These are phyloP conservation scores for Drosophila kuntzei DNA, from an alignment of 2,888 invertebrate genomes.

Conservation along the genomic window DNA sequence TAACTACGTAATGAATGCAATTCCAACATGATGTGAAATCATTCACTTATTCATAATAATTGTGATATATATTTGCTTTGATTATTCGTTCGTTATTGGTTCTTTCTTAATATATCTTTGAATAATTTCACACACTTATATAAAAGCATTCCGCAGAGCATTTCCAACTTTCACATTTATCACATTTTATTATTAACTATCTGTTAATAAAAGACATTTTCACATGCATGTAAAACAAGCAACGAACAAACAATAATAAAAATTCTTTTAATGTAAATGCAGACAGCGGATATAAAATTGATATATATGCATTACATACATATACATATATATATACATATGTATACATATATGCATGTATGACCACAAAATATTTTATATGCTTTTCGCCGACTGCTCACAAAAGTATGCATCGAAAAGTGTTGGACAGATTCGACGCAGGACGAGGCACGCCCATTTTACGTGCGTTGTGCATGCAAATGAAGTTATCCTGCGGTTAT, in stretches of 20 bases:
- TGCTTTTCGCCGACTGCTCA: slow-evolving; percentile 38
- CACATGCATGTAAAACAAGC: slow-evolving; percentile 54
- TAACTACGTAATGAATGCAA: neutral
- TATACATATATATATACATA: slow-evolving; percentile 23
- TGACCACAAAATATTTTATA: slow-evolving; percentile 34
- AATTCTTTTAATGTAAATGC: slow-evolving; percentile 67
- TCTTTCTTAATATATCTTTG: neutral
- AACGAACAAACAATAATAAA: slow-evolving; percentile 55
- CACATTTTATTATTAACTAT: slow-evolving; percentile 51
- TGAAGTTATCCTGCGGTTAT: slow-evolving; percentile 80
- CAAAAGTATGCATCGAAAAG: slow-evolving; percentile 52
- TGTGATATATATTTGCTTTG: neutral
- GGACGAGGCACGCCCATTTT: slow-evolving; percentile 12
- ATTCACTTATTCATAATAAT: neutral
- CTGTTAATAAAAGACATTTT: slow-evolving; percentile 69
- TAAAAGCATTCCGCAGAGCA: slow-evolving; percentile 22
- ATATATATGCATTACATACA: slow-evolving; percentile 24
- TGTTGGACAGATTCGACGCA: slow-evolving; percentile 21
- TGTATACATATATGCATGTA: slow-evolving; percentile 28
- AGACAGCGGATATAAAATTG: slow-evolving; percentile 48
- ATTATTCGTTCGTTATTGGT: neutral
- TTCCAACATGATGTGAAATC: neutral
- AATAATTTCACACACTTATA: neutral
- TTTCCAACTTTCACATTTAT: neutral
- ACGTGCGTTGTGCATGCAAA: slow-evolving; percentile 60